These are phyloP conservation scores for Neofelis nebulosa DNA, from an alignment of 2,113 vertebrate species.

Conservation along the genomic window DNA sequence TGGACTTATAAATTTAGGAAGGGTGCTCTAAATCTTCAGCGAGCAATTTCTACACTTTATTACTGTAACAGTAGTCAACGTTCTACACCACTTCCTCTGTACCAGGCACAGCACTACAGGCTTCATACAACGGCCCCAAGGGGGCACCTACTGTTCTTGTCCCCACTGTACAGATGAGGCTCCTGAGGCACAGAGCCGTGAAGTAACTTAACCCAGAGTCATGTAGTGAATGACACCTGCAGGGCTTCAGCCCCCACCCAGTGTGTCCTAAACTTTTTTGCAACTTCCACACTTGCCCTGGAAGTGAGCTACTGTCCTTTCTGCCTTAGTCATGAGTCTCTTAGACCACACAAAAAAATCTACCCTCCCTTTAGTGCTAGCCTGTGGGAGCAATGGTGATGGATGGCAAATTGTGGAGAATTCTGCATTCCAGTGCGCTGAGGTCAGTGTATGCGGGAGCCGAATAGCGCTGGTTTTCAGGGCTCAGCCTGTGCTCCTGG, in stretches of 20 bases:
- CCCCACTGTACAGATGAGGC: neutral
- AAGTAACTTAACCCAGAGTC: neutral
- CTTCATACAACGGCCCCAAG: neutral
- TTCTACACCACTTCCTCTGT: neutral
- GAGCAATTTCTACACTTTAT: neutral
- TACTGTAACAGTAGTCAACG: neutral
- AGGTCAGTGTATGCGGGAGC: slow-evolving; percentile 33
- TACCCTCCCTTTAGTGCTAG: neutral
- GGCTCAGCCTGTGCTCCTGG: neutral
- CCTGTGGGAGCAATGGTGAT: slow-evolving; percentile 26
- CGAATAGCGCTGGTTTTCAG: neutral
- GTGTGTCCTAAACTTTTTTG: neutral
- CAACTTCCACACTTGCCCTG: neutral
- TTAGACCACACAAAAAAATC: neutral
- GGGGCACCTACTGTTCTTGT: neutral
- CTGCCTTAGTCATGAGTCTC: neutral
- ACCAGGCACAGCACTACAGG: neutral
- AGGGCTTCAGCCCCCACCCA: neutral
- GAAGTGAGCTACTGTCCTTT: neutral
- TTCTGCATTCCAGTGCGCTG: slow-evolving; percentile 61
- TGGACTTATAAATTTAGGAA: neutral
- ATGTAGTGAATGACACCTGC: neutral
- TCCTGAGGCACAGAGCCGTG: neutral
- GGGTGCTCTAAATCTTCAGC: neutral
- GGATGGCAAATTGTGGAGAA: slow-evolving; percentile 33